Conservation (phyloP, 2,888 invertebrate genomes). For the Papilio protenor region DNA sequence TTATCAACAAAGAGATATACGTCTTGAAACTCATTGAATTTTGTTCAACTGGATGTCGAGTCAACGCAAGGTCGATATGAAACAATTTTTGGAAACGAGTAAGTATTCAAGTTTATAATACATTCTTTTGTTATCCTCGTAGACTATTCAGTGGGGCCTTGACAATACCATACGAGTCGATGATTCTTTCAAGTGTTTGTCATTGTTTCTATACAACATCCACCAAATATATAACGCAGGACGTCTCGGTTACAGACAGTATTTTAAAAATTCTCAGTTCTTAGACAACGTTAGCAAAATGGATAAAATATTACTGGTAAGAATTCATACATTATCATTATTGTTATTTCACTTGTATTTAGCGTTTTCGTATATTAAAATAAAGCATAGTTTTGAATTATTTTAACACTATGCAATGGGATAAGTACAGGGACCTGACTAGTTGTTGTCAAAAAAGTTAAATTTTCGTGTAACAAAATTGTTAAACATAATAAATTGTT, state of each 20-base stretch:
- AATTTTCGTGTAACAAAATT: not conserved
- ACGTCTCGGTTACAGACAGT: conserved; percentile 46
- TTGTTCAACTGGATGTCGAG: conserved; percentile 26
- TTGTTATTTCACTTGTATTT: not conserved
- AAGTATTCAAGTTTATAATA: conserved; percentile 57
- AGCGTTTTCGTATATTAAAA: not conserved
- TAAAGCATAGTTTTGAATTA: not conserved
- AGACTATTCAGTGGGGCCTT: conserved; percentile 70
- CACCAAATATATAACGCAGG: conserved; percentile 71
- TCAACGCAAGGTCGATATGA: conserved; percentile 32
- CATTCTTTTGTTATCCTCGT: conserved; percentile 75
- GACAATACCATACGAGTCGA: conserved; percentile 64
- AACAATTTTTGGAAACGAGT: conserved; percentile 33
- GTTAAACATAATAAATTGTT: not conserved
- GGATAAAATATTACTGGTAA: conserved; percentile 23
- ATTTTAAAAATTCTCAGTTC: not conserved
- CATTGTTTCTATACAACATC: conserved; percentile 59
- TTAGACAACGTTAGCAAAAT: conserved; percentile 27
- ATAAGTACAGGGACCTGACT: too few relatives aligned
- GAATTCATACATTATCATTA: not conserved
- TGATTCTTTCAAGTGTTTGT: conserved; percentile 65
- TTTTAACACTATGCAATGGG: not conserved
- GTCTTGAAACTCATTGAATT: conserved; percentile 24
- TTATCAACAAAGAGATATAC: conserved; percentile 8
- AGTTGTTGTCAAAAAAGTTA: not conserved